phyloP scores from a whole-genome alignment of 2,888 invertebrate species.

The Caenorhabditis sp. region DNA sequence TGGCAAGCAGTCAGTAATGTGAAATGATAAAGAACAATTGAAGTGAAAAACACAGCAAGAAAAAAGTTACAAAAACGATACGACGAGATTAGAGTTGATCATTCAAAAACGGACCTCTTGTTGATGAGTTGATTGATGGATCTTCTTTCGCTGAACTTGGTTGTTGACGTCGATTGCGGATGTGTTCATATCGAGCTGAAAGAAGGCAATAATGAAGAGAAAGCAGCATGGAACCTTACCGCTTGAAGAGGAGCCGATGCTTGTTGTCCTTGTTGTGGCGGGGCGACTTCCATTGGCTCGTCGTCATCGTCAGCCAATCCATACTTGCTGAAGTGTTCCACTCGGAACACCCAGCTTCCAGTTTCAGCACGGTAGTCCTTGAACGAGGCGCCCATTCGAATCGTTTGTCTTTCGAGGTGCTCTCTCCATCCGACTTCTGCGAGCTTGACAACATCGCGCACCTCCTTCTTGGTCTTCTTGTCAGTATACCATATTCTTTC shows the following conservation, averaged over 20 bases:
- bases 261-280: conserved; percentile 29
- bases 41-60: conserved; percentile 10
- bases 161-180: conserved; percentile 51
- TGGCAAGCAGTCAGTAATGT: conserved; percentile 41
- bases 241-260: conserved; percentile 42
- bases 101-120: conserved; percentile 63
- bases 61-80: conserved; percentile 21
- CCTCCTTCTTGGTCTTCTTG: conserved; percentile 89
- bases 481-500: conserved; percentile 96
- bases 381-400: conserved; percentile 93
- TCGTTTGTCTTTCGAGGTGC: conserved; percentile 90
- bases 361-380: conserved; percentile 94
- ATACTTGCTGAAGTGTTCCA: conserved; percentile 85
- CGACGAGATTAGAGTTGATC: not conserved
- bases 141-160: conserved; percentile 60
- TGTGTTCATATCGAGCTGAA: conserved; percentile 59
- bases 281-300: conserved; percentile 59
- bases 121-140: conserved; percentile 15
- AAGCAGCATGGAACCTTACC: conserved; percentile 1
- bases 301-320: conserved; percentile 81
- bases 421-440: conserved; percentile 91
- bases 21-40: conserved; percentile 5
- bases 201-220: not conserved
- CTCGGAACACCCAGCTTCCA: conserved; percentile 95
- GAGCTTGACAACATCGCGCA: conserved; percentile 89